phyloP scores from a whole-genome alignment of 2,113 vertebrate species.

The Corydoras sp. region DNA sequence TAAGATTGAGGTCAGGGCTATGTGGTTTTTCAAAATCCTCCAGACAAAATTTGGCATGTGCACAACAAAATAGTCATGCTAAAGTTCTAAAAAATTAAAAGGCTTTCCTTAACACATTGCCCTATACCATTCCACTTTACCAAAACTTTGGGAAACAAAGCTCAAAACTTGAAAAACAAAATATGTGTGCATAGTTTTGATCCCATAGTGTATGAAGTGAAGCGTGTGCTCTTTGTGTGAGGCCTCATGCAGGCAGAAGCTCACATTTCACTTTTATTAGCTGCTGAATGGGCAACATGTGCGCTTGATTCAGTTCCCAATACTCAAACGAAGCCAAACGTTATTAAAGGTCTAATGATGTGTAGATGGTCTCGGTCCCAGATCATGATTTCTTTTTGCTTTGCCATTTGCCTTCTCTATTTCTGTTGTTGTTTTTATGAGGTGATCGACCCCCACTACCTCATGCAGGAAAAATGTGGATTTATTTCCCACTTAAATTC shows the following conservation, averaged over 20 bases:
- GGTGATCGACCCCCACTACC: constrained; percentile 59
- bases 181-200: background rate
- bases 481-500: constrained; percentile 52
- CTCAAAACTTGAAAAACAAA: background rate
- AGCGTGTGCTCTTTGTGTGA: background rate
- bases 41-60: too few relatives aligned
- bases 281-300: constrained; percentile 1
- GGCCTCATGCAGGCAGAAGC: constrained; percentile 9
- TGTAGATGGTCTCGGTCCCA: background rate
- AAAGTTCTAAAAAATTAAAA: too few relatives aligned
- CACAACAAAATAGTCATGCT: too few relatives aligned
- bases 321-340: background rate
- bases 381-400: background rate
- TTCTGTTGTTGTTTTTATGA: constrained; percentile 38
- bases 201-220: background rate
- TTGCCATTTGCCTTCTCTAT: background rate
- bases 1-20: too few relatives aligned
- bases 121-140: background rate
- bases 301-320: background rate
- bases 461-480: constrained; percentile 65
- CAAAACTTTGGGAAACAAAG: background rate
- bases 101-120: too few relatives aligned
- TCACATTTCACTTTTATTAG: constrained; percentile 25
- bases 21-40: too few relatives aligned
- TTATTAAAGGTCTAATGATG: constrained; percentile 15